Evolutionary conservation across 2,797 vertebrate genomes (phyloP), one percentile per base, ranked within the genome.

Genomic region (Cuculus canorus): DNA sequence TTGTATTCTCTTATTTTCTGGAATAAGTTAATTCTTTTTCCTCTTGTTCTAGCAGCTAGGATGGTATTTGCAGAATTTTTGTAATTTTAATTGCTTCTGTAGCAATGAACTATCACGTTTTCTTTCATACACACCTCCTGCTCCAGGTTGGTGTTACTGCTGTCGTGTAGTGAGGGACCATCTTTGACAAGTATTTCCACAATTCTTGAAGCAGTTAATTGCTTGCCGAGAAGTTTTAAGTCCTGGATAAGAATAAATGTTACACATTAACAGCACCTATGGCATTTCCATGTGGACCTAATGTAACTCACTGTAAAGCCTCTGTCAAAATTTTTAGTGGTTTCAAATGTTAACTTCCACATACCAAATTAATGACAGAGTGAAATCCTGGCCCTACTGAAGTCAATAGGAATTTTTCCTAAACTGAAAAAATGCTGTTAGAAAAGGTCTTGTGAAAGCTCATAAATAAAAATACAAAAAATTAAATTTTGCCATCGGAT

Each of bases 131-230:
- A 68, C 56, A 99, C 99, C 99, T 99, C 98, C 21, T 97, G 84
- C 65, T 99, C 97, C 79, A 99, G 90, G 94, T 97, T 98, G 93
- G 95, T 90, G 90, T 91, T 93, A 11, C 86, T 86, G 28, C 77
- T 95, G 10, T 96, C 93, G 25, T 39, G 64, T 10, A 97, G 53
- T 17, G 81, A 97, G 9, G 91, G 96, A 85, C 93, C 98, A 57
- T 98, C 98, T 81, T 98, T 97, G 18, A 97, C 96, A 63, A 99
- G 96, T 88, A 99, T 95, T 86, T 98, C 96, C 88, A 99, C 57
- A 69, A 99, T 90, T 94, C 82, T 98, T 16, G 78, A 66, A 70
- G 97, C 82, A 17, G 98, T 99, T 93, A 99, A 95, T n/a, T 98
- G 94, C 56, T 97, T 85, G 53, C 96, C 98, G 70, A 98, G 97